A percentile compares a stretch with the other conserved stretches of the same genome.
Conservation (phyloP, 2,113 vertebrate species). For the Hassar affinis region DNA sequence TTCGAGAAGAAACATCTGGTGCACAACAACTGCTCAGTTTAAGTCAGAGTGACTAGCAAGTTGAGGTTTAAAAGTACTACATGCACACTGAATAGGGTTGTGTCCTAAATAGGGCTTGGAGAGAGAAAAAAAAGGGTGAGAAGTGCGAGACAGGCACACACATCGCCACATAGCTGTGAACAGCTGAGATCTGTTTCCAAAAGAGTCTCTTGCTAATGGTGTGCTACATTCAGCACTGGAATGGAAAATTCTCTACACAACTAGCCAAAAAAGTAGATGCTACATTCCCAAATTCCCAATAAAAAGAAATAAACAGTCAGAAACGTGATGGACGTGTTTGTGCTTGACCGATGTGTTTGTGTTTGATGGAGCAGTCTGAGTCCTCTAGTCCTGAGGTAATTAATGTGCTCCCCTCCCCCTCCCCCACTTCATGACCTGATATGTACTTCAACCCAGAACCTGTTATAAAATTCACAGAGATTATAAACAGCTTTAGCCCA, state of each 20-base stretch:
- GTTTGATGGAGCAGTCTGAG: not conserved
- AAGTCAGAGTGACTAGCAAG: not conserved
- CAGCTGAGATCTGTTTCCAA: conserved; percentile 18
- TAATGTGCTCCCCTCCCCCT: not conserved
- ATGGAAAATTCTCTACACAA: conserved; percentile 13
- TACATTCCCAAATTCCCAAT: not conserved
- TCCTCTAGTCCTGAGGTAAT: not conserved
- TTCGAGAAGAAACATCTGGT: not conserved
- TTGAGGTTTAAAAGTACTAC: not conserved
- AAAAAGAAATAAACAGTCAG: not conserved
- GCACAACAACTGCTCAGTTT: not conserved
- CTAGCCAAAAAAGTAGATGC: not conserved
- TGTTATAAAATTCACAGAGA: not conserved
- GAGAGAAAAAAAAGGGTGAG: not conserved
- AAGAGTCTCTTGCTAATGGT: conserved; percentile 35
- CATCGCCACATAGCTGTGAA: conserved; percentile 33
- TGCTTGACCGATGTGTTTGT: conserved; percentile 2
- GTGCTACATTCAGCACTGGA: conserved; percentile 10
- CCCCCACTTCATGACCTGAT: not conserved
- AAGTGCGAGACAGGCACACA: conserved; percentile 4
- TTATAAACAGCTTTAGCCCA: not conserved
- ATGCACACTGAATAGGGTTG: not conserved
- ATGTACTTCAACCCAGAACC: not conserved
- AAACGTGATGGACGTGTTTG: not conserved
- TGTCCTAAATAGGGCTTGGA: not conserved